Evolutionary conservation across 2,888 invertebrate species (phyloP).

Genomic region (Drosophila incognita): DNA sequence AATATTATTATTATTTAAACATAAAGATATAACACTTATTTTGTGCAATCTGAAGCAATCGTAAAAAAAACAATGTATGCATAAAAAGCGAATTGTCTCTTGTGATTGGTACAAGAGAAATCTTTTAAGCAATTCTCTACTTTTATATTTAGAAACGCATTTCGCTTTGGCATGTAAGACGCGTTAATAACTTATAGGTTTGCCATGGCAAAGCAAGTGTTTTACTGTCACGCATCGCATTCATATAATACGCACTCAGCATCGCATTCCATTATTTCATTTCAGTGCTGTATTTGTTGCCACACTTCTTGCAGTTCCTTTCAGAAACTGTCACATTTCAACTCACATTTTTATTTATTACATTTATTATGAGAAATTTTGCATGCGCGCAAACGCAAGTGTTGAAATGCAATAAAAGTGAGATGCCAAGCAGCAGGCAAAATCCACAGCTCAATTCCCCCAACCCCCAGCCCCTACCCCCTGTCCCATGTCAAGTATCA

Average conservation of each 20-base stretch:
- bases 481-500: conserved; percentile 14
- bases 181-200: conserved; percentile 67
- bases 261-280: conserved; percentile 23
- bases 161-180: conserved; percentile 26
- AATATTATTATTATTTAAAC: neutral
- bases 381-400: conserved; percentile 79
- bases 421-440: conserved; percentile 63
- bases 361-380: conserved; percentile 81
- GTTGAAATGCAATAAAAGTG: conserved; percentile 81
- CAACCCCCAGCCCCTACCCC: conserved; percentile 8
- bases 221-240: conserved; percentile 42
- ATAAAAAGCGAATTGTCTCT: too few relatives aligned
- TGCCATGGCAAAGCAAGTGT: conserved; percentile 35
- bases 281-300: conserved; percentile 7
- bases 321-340: conserved; percentile 80
- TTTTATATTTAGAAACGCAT: neutral
- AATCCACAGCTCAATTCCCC: conserved; percentile 10
- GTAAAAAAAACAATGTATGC: neutral
- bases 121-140: neutral
- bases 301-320: conserved; percentile 13
- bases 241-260: conserved; percentile 13
- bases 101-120: neutral
- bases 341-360: conserved; percentile 79
- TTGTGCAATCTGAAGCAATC: neutral
- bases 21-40: neutral